These are phyloP conservation scores for Erpobdella octoculata DNA, from an alignment of 2,888 invertebrate genomes.

Conservation along the genomic window DNA sequence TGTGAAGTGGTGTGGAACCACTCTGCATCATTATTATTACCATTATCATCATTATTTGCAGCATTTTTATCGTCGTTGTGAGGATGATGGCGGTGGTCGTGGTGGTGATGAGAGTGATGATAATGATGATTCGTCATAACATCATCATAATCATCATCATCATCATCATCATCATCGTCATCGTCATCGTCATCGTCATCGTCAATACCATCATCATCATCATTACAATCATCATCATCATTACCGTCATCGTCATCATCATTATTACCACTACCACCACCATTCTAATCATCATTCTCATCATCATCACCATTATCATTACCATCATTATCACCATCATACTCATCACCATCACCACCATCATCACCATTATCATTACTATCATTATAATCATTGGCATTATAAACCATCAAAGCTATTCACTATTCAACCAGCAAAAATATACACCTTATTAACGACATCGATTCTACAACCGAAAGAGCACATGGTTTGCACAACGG, in stretches of 20 bases:
- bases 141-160: too few species aligned
- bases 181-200: neutral
- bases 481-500: slow-evolving; percentile 55
- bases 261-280: neutral
- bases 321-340: neutral
- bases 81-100: too few species aligned
- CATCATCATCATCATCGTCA: neutral
- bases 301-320: neutral
- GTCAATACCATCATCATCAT: neutral
- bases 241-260: neutral
- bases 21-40: slow-evolving; percentile 25
- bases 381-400: neutral
- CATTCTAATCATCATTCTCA: neutral
- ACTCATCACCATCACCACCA: neutral
- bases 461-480: slow-evolving; percentile 52
- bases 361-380: neutral
- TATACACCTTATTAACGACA: slow-evolving; percentile 53
- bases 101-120: too few species aligned
- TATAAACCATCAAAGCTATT: too few species aligned
- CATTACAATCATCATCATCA: neutral
- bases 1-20: slow-evolving; percentile 59
- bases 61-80: neutral
- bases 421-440: neutral
- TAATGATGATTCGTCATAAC: too few species aligned
- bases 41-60: neutral